Conservation (phyloP, 64 coral and sea anemone genomes). For the Catalaphyllia jardinei region DNA sequence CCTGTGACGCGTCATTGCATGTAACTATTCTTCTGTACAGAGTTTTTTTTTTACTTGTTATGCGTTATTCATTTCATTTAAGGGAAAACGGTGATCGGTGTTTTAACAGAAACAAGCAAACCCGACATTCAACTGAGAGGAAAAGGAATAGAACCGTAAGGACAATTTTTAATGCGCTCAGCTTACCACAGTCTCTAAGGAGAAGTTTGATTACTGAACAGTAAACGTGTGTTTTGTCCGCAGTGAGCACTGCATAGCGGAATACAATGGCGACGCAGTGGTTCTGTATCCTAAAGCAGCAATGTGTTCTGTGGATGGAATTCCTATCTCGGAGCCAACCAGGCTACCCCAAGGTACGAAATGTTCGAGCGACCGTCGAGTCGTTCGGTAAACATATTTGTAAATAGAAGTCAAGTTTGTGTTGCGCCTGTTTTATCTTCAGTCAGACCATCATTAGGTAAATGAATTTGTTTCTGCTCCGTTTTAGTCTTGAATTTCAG, state of each 20-base stretch:
- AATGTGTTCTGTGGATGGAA: conserved; percentile 91
- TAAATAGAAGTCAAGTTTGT: too few species aligned
- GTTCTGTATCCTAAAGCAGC: conserved; percentile 89
- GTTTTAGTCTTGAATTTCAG: too few species aligned
- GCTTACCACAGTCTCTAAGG: not conserved
- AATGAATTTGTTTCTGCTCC: too few species aligned
- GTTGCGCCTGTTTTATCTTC: too few species aligned
- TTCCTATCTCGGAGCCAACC: conserved; percentile 88
- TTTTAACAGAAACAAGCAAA: conserved; percentile 76
- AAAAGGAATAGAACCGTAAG: conserved; percentile 95
- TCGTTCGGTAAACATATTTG: too few species aligned
- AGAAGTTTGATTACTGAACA: not conserved
- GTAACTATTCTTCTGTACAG: not conserved
- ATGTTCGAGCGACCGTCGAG: too few species aligned
- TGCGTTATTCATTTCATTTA: conserved; percentile 13
- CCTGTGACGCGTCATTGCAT: not conserved
- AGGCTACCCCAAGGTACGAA: conserved; percentile 90
- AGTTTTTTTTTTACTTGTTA: not conserved
- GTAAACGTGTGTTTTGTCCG: not conserved
- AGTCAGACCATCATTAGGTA: too few species aligned
- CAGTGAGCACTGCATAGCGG: conserved; percentile 94
- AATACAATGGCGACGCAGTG: conserved; percentile 93
- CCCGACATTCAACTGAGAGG: conserved; percentile 94
- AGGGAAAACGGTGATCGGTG: conserved; percentile 98
- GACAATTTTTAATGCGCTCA: too few species aligned